Conservation (phyloP, 2,797 vertebrate genomes). For the Clarias laeviceps region DNA sequence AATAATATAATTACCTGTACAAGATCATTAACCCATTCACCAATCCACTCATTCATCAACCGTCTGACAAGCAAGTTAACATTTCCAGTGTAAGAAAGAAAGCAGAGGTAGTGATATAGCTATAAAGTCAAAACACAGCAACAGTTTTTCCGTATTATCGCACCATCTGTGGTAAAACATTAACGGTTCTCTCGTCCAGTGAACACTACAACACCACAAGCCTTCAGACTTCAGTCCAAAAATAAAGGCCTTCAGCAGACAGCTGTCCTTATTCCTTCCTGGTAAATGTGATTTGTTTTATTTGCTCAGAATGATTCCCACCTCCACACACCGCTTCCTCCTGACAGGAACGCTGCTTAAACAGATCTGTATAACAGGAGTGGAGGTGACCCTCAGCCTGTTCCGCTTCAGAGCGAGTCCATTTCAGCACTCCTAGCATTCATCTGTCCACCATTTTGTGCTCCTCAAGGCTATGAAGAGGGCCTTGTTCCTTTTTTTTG, state of each 20-base stretch:
- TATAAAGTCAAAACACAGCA: background rate
- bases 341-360: conserved; percentile 22
- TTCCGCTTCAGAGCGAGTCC: conserved; percentile 84
- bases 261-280: conserved; percentile 40
- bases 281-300: conserved; percentile 10
- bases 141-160: background rate
- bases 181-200: background rate
- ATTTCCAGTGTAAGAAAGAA: background rate
- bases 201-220: background rate
- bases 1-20: background rate
- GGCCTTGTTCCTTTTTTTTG: conserved; percentile 62
- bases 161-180: conserved; percentile 12
- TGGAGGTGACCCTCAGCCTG: conserved; percentile 78
- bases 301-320: conserved; percentile 27
- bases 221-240: background rate
- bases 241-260: background rate
- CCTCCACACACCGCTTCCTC: background rate
- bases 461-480: conserved; percentile 75
- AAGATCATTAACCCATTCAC: background rate
- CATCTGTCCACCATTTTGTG: conserved; percentile 81
- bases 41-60: background rate
- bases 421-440: conserved; percentile 72
- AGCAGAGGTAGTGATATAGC: background rate
- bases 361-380: conserved; percentile 66
- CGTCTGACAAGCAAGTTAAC: background rate